These are phyloP conservation scores for Zosterops lateralis DNA, from an alignment of 2,113 vertebrate genomes.

Conservation along the genomic window DNA sequence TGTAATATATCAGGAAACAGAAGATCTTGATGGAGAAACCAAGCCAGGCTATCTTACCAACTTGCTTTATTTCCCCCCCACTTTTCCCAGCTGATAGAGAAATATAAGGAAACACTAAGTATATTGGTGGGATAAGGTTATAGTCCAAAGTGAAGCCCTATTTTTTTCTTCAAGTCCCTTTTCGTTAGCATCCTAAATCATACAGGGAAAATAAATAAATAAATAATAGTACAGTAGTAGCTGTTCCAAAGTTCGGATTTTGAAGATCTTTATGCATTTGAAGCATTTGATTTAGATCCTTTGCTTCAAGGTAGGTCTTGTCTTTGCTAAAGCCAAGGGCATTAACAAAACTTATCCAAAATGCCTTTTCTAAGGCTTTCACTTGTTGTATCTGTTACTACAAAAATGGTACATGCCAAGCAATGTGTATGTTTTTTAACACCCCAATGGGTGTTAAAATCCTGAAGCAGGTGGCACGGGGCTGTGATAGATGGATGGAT, in stretches of 20 bases:
- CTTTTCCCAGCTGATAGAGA: neutral
- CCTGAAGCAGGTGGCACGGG: neutral
- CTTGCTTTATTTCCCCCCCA: neutral
- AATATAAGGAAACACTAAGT: neutral
- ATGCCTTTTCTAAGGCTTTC: neutral
- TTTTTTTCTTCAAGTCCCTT: neutral
- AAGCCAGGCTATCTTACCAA: neutral
- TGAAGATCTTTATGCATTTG: neutral
- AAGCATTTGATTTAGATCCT: neutral
- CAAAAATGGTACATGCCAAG: neutral
- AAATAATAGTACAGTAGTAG: neutral
- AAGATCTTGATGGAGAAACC: neutral
- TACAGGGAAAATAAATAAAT: neutral
- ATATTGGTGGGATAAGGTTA: neutral
- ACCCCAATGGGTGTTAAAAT: neutral
- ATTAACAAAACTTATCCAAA: neutral
- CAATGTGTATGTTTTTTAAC: neutral
- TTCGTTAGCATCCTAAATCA: neutral
- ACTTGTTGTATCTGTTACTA: neutral
- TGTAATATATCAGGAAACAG: neutral
- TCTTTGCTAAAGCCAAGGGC: neutral
- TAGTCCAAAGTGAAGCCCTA: neutral
- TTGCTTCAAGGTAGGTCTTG: neutral
- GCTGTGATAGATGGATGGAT: neutral
- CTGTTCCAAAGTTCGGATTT: neutral